Conservation (phyloP, 2,113 vertebrate genomes). For the Thomomys bottae region DNA sequence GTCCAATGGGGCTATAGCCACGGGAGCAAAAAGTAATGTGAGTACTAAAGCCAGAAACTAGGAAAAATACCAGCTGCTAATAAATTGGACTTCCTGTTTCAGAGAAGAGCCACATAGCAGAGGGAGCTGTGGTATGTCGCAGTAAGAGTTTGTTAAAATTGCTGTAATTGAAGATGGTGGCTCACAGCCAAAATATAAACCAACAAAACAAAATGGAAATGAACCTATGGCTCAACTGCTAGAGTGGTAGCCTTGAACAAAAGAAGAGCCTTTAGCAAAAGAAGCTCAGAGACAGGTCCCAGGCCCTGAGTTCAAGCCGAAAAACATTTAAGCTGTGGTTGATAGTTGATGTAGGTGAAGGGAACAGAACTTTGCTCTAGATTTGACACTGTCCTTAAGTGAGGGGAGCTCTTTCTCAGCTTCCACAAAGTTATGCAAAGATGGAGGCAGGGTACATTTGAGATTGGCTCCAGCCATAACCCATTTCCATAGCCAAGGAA, state of each 20-base stretch:
- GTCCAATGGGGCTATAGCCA: background rate
- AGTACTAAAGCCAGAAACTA: background rate
- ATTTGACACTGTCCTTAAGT: background rate
- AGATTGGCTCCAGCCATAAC: background rate
- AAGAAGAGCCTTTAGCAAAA: too few relatives aligned
- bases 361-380: background rate
- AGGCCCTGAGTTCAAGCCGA: too few relatives aligned
- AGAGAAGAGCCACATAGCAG: background rate
- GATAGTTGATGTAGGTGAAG: background rate
- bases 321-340: background rate
- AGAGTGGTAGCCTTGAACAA: too few relatives aligned
- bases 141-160: background rate
- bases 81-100: background rate
- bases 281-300: too few relatives aligned
- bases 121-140: background rate
- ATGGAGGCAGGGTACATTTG: background rate
- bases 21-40: background rate
- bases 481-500: background rate
- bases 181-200: too few relatives aligned
- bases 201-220: too few relatives aligned
- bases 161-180: background rate
- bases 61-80: background rate
- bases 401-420: background rate
- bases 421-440: accelerated
- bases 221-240: too few relatives aligned